phyloP scores from a whole-genome alignment of 2,888 invertebrate species.

The Noctua fimbriata region DNA sequence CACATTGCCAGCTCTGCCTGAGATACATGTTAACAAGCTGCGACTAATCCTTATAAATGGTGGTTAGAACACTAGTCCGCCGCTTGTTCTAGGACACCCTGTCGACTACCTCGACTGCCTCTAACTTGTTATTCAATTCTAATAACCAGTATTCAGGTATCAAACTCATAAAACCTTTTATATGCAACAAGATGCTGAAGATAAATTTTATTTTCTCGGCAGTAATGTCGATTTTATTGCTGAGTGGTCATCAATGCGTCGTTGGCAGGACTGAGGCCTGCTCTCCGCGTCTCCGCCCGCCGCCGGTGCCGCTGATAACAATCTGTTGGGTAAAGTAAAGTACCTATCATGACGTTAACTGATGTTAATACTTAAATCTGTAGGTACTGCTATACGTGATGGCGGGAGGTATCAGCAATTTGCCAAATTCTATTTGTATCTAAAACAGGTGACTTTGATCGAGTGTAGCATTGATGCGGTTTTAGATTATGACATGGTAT shows the following conservation, averaged over 20 bases:
- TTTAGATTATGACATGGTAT: constrained; percentile 36
- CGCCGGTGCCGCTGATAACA: constrained; percentile 12
- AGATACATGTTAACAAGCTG: constrained; percentile 30
- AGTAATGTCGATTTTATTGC: constrained; percentile 34
- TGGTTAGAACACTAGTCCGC: background rate
- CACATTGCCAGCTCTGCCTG: constrained; percentile 6
- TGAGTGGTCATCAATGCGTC: constrained; percentile 20
- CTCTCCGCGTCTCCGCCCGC: too few relatives aligned
- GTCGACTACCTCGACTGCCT: background rate
- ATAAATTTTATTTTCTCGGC: constrained; percentile 34
- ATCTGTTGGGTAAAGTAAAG: constrained; percentile 22
- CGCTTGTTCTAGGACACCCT: background rate
- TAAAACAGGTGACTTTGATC: constrained; percentile 57
- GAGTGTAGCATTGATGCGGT: constrained; percentile 48
- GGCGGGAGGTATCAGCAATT: constrained; percentile 28
- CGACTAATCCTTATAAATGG: constrained; percentile 17
- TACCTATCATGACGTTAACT: background rate
- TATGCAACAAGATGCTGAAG: constrained; percentile 35
- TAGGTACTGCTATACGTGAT: background rate
- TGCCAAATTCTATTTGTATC: constrained; percentile 63
- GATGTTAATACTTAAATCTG: constrained; percentile 7
- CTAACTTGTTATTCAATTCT: constrained; percentile 36
- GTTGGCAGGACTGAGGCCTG: background rate
- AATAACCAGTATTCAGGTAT: constrained; percentile 21
- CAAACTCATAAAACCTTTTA: constrained; percentile 44